Conservation (phyloP, 2,113 vertebrate species). For the Zosterops hypoxanthus region DNA sequence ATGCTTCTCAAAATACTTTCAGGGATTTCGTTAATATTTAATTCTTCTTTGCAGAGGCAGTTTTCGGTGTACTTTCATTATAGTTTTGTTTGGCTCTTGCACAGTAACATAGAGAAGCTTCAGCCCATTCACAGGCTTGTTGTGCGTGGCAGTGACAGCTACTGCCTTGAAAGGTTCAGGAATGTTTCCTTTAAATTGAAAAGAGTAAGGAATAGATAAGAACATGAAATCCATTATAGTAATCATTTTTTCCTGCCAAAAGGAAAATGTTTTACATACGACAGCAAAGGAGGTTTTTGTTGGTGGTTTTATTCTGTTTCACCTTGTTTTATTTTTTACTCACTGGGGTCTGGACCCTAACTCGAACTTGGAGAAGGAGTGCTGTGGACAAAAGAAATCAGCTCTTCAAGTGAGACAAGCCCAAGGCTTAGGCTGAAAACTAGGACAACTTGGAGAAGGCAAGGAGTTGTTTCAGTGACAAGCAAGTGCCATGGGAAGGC, state of each 20-base stretch:
- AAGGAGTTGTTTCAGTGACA: not conserved
- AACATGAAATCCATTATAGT: constrained; percentile 42
- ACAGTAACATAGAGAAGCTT: not conserved
- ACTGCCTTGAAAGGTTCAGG: constrained; percentile 15
- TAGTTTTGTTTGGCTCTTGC: not conserved
- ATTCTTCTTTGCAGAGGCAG: not conserved
- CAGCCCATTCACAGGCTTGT: not conserved
- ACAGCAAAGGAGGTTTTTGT: not conserved
- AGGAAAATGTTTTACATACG: not conserved
- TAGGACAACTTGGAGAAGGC: not conserved
- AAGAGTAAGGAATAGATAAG: constrained; percentile 47
- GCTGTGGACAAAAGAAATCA: not conserved
- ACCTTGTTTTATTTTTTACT: constrained; percentile 2
- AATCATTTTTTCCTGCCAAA: constrained; percentile 7
- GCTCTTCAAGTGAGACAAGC: not conserved
- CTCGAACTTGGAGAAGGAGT: not conserved
- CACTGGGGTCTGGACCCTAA: not conserved
- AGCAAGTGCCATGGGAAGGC: not conserved
- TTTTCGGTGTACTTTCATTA: not conserved
- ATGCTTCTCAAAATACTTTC: rapidly evolving
- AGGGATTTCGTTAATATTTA: not conserved
- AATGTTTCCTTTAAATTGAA: constrained; percentile 49
- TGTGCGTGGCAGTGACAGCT: not conserved
- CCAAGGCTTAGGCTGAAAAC: not conserved
- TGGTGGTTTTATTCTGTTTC: constrained; percentile 4